Conservation (phyloP, 1,140 invertebrate species). For the Mylabris phalerata region DNA sequence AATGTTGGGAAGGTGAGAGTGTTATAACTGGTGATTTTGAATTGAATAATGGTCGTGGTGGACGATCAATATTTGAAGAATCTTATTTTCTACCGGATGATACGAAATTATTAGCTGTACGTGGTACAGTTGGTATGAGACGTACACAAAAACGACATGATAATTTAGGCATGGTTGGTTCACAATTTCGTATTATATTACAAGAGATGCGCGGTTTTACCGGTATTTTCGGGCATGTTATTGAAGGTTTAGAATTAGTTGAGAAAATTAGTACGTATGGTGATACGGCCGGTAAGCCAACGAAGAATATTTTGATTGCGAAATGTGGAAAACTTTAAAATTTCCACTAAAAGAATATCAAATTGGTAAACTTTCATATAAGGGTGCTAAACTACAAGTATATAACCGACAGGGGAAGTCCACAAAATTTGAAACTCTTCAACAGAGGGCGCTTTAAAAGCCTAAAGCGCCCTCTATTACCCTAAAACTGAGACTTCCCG, state of each 20-base stretch:
- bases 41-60: constrained; percentile 71
- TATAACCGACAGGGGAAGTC: no score
- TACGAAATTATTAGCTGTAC: constrained; percentile 65
- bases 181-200: constrained; percentile 74
- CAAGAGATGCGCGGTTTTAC: constrained; percentile 77
- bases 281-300: constrained; percentile 69
- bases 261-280: constrained; percentile 72
- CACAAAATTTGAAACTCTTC: no score
- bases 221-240: constrained; percentile 74
- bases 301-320: constrained; percentile 64
- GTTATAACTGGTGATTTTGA: constrained; percentile 77
- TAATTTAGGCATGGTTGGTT: constrained; percentile 72
- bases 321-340: constrained; percentile 66
- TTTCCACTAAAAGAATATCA: no score
- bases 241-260: constrained; percentile 72
- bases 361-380: no score
- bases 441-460: no score
- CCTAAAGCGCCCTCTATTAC: no score
- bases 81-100: constrained; percentile 76
- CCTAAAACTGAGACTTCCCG: no score
- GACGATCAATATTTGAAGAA: constrained; percentile 68
- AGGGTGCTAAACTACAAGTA: no score
- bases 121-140: constrained; percentile 76
- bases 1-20: constrained; percentile 75
- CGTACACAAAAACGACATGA: constrained; percentile 74